These are phyloP conservation scores for Drosophila trapezifrons DNA, from an alignment of 1,140 invertebrate species.

Conservation along the genomic window DNA sequence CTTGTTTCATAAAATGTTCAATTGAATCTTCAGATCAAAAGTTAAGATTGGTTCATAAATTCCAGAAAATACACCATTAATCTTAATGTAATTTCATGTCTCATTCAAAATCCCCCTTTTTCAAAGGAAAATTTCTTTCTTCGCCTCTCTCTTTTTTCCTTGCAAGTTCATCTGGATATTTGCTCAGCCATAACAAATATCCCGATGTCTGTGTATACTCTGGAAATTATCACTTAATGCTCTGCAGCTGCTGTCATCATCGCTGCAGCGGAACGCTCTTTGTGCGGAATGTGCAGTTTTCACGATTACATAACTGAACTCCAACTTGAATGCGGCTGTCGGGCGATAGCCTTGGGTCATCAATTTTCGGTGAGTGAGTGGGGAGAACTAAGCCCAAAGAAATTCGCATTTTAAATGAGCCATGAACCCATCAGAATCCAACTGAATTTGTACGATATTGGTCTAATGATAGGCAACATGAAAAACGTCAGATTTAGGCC, in stretches of 20 bases:
- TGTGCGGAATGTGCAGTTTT: slow-evolving; percentile 20
- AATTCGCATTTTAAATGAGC: slow-evolving; percentile 60
- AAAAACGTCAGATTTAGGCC: neutral
- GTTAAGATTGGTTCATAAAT: slow-evolving; percentile 2
- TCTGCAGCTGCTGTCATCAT: slow-evolving; percentile 38
- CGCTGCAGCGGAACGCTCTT: slow-evolving; percentile 7
- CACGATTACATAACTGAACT: slow-evolving; percentile 16
- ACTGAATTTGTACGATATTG: slow-evolving; percentile 31
- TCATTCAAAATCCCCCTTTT: neutral
- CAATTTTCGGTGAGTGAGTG: slow-evolving; percentile 17
- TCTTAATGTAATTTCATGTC: slow-evolving; percentile 5
- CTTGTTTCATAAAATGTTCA: too few species aligned
- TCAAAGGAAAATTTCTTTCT: neutral
- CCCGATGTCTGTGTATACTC: slow-evolving; percentile 27
- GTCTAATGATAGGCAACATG: slow-evolving; percentile 2
- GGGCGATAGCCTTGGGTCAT: slow-evolving; percentile 25
- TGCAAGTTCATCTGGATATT: slow-evolving; percentile 27
- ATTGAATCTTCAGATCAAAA: neutral
- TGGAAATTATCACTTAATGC: slow-evolving; percentile 64
- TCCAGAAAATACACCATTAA: slow-evolving; percentile 6
- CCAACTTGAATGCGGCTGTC: slow-evolving; percentile 26
- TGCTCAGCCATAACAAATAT: slow-evolving; percentile 22
- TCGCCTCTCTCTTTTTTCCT: neutral
- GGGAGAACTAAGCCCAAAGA: slow-evolving; percentile 10
- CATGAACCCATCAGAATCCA: slow-evolving; percentile 31